Evolutionary conservation across 2,888 invertebrate species (phyloP).

Genomic region (Drosophila koepferae): DNA sequence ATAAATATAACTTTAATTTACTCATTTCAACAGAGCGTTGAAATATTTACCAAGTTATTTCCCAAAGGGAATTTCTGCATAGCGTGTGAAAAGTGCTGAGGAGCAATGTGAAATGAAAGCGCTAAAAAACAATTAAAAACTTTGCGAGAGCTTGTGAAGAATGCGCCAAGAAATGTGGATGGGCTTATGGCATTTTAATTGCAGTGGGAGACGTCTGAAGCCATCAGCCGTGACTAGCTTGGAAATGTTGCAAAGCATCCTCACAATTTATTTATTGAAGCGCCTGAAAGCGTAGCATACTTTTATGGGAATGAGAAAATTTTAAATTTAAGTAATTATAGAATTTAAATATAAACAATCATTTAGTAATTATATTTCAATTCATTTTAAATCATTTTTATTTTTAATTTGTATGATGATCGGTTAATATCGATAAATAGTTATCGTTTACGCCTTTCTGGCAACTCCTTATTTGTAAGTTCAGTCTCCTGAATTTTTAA

Average conservation of each 20-base stretch:
- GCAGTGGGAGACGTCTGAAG: conserved; percentile 26
- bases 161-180: conserved; percentile 60
- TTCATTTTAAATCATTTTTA: neutral
- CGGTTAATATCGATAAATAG: neutral
- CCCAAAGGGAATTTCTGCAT: conserved; percentile 49
- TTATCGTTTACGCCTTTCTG: neutral
- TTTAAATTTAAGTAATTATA: neutral
- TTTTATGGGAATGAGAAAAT: conserved; percentile 3
- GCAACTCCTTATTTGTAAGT: neutral
- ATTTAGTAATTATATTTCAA: neutral
- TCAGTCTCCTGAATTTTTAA: neutral
- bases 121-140: conserved; percentile 72
- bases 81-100: conserved; percentile 26
- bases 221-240: conserved; percentile 23
- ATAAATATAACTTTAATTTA: conserved; percentile 64
- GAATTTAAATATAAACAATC: neutral
- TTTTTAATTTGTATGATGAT: neutral
- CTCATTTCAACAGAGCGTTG: conserved; percentile 67
- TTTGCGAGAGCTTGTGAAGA: conserved; percentile 54
- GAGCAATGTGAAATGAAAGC: conserved; percentile 37
- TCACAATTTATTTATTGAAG: conserved; percentile 24
- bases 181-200: conserved; percentile 69
- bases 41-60: conserved; percentile 70
- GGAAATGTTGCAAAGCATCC: conserved; percentile 9
- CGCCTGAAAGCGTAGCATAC: conserved; percentile 34